phyloP scores from a whole-genome alignment of 2,797 vertebrate genomes.

The Zenarchopterus dispar region DNA sequence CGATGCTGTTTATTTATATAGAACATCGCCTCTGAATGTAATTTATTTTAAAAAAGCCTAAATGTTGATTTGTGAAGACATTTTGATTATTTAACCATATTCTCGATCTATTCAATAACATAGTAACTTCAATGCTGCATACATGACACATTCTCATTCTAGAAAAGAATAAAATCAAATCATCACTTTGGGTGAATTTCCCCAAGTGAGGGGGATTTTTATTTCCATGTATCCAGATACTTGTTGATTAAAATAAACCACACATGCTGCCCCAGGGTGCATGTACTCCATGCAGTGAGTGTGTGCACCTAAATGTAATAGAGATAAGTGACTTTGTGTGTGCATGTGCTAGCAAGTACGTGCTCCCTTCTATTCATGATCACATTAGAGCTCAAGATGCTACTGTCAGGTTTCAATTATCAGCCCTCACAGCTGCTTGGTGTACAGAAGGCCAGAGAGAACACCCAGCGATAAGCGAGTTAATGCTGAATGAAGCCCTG shows the following conservation, averaged over 20 bases:
- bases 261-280: constrained; percentile 37
- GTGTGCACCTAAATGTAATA: not conserved
- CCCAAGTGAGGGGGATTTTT: too few relatives aligned
- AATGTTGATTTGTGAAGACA: too few relatives aligned
- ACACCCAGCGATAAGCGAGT: constrained; percentile 60
- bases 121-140: too few relatives aligned
- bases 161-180: too few relatives aligned
- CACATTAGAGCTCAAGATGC: constrained; percentile 59
- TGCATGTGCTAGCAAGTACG: constrained; percentile 40
- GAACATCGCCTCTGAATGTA: too few relatives aligned
- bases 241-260: constrained; percentile 28
- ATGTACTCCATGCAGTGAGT: constrained; percentile 8
- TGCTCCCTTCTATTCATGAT: constrained; percentile 57
- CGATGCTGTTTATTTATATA: too few relatives aligned
- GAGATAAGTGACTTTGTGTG: constrained; percentile 21
- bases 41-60: too few relatives aligned
- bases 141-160: too few relatives aligned
- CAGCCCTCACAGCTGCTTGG: constrained; percentile 44
- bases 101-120: too few relatives aligned
- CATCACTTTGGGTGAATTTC: too few relatives aligned
- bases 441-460: constrained; percentile 35
- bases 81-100: too few relatives aligned
- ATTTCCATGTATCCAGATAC: not conserved
- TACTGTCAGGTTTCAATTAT: constrained; percentile 65
- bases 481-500: constrained; percentile 36